Conservation (phyloP, 2,888 invertebrate species). For the Dryadula phaetusa region DNA sequence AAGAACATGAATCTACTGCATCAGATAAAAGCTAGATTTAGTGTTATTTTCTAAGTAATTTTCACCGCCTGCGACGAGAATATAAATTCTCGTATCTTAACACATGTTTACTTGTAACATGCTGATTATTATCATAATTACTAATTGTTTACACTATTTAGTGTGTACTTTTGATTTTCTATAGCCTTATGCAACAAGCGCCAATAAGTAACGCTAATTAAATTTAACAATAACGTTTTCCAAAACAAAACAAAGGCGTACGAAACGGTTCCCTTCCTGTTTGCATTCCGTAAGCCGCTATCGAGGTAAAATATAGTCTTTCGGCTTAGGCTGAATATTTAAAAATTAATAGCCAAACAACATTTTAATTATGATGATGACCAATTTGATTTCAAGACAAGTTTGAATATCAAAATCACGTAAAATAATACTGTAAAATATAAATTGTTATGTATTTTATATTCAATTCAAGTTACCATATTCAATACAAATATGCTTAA, state of each 20-base stretch:
- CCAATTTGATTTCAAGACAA: too few species aligned
- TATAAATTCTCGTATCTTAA: conserved; percentile 31
- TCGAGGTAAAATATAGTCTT: conserved; percentile 48
- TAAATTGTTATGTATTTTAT: too few species aligned
- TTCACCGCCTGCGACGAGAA: background rate
- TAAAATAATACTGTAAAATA: too few species aligned
- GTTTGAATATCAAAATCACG: background rate
- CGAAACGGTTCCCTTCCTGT: conserved; percentile 43
- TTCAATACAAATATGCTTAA: background rate
- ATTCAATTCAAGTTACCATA: background rate
- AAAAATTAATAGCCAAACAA: background rate
- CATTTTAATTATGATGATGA: too few species aligned
- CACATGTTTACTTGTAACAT: conserved; percentile 32
- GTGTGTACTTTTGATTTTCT: conserved; percentile 29
- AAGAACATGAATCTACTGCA: too few species aligned
- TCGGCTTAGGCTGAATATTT: conserved; percentile 42
- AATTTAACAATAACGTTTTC: conserved; percentile 43
- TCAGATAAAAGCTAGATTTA: conserved; percentile 12
- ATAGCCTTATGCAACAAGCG: conserved; percentile 29
- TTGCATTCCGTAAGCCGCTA: conserved; percentile 46
- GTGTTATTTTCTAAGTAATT: background rate
- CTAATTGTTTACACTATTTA: conserved; percentile 39
- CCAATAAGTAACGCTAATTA: conserved; percentile 42
- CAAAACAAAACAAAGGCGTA: conserved; percentile 39
- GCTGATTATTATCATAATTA: conserved; percentile 37